These are phyloP conservation scores for Furcula furcula DNA, from an alignment of 2,888 invertebrate genomes.

Conservation along the genomic window DNA sequence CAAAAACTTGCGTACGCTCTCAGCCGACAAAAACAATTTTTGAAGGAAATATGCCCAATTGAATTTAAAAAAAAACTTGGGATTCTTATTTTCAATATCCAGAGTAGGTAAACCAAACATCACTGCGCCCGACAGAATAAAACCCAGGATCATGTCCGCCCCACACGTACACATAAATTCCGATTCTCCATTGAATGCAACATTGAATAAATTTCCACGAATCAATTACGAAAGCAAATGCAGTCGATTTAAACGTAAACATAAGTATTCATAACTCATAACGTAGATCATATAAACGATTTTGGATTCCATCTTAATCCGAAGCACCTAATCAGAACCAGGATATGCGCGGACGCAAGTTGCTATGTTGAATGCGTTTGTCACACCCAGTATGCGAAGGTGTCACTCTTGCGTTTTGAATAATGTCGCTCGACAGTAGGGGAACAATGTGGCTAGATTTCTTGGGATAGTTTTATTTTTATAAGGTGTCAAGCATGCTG, in stretches of 20 bases:
- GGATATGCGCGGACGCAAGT: conserved; percentile 2
- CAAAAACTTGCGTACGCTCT: too few relatives aligned
- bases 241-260: not conserved
- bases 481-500: conserved; percentile 32
- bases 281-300: conserved; percentile 1
- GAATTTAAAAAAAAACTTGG: too few relatives aligned
- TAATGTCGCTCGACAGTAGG: conserved; percentile 48
- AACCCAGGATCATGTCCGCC: too few relatives aligned
- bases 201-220: not conserved
- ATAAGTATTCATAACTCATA: not conserved
- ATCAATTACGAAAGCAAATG: not conserved
- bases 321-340: conserved; percentile 3
- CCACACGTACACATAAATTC: too few relatives aligned
- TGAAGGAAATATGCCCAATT: too few relatives aligned
- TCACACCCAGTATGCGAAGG: conserved; percentile 42
- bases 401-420: conserved; percentile 50
- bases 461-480: conserved; percentile 9
- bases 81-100: too few relatives aligned
- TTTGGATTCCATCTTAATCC: conserved; percentile 1
- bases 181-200: too few relatives aligned
- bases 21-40: too few relatives aligned
- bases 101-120: too few relatives aligned
- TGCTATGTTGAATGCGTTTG: conserved; percentile 7
- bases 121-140: too few relatives aligned
- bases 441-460: conserved; percentile 16